Base-by-base conservation (phyloP, 2,888 invertebrate genomes). In the Morpho helenor region DNA sequence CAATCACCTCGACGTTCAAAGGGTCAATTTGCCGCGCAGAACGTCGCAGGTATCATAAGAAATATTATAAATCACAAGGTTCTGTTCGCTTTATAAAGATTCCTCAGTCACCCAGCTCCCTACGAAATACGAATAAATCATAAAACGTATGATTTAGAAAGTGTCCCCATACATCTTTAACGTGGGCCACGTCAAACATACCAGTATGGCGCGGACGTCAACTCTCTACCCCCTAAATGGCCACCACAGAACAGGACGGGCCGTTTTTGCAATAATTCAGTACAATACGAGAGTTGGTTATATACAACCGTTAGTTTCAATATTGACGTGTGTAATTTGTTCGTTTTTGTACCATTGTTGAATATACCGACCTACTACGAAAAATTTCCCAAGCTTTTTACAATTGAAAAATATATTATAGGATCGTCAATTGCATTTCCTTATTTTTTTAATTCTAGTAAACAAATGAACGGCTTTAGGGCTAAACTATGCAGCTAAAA, bases 161-260 rank as follows among this genome's bases (percentile, higher is more conserved):
- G 65, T 65, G 59, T 56, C 59, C 56, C 48, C 63, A 57, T 47
- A 61, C 67, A 66, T 67, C 64, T 67, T 64, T 62, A 61, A 47
- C 56, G 67, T 60, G 65, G 64, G 57, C 55, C 61, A 48, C 22
- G 60, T 52, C 49, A 63, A 65, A 64, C 57, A 40, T 47, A 61
- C 61, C 54, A 52, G 58, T 58, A 60, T 48, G 54, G 43, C 31
- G 61, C 57, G 54, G 62, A 55, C 61, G 59, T 46, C 64, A 52
- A 61, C 66, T 67, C 66, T 67, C 67, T 61, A 63, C 57, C 55
- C 63, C 66, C 45, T 63, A 65, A 56, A 64, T 63, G 66, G 63
- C 44, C 51, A 52, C 45, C 52, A 51, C 53, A 49, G 65, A 68
- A 74, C 72, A 67, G 53, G 47, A 43, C 10, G 44, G 10, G 23